phyloP scores from a whole-genome alignment of 2,797 vertebrate species.

The Rhinatrema bivittatum region DNA sequence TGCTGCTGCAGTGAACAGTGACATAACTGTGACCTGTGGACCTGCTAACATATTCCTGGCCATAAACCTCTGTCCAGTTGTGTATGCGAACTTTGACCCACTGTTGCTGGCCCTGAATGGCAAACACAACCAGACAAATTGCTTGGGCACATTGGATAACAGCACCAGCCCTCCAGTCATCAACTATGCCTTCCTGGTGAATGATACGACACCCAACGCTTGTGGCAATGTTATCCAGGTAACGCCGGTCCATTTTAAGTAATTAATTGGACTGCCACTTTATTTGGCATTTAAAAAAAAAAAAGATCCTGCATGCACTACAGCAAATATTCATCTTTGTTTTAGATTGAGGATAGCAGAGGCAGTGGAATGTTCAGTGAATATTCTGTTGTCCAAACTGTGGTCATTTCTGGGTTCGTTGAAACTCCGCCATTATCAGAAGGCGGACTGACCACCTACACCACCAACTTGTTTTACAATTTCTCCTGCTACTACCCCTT shows the following conservation, averaged over 20 bases:
- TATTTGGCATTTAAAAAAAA: too few relatives aligned
- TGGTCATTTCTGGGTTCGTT: constrained; percentile 60
- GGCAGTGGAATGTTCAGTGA: constrained; percentile 39
- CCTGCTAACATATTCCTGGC: constrained; percentile 46
- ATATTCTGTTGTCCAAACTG: constrained; percentile 56
- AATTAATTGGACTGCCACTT: too few relatives aligned
- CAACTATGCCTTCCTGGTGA: constrained; percentile 56
- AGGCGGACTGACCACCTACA: constrained; percentile 54
- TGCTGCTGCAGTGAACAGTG: constrained; percentile 43
- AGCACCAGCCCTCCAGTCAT: constrained; percentile 49
- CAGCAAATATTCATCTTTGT: not conserved
- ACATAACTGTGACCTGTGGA: constrained; percentile 57
- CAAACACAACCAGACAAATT: constrained; percentile 42
- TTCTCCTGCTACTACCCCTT: constrained; percentile 69
- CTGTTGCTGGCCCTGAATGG: constrained; percentile 55
- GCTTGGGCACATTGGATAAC: constrained; percentile 46
- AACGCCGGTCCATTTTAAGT: constrained; percentile 1
- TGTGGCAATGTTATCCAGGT: constrained; percentile 64
- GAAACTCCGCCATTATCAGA: constrained; percentile 41
- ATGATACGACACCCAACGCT: constrained; percentile 51
- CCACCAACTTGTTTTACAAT: constrained; percentile 65
- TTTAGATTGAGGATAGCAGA: not conserved
- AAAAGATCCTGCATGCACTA: too few relatives aligned
- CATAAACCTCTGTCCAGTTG: constrained; percentile 62
- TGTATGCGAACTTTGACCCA: constrained; percentile 56